Conservation (phyloP, 1,140 invertebrate genomes). For the Leucophenga varia region DNA sequence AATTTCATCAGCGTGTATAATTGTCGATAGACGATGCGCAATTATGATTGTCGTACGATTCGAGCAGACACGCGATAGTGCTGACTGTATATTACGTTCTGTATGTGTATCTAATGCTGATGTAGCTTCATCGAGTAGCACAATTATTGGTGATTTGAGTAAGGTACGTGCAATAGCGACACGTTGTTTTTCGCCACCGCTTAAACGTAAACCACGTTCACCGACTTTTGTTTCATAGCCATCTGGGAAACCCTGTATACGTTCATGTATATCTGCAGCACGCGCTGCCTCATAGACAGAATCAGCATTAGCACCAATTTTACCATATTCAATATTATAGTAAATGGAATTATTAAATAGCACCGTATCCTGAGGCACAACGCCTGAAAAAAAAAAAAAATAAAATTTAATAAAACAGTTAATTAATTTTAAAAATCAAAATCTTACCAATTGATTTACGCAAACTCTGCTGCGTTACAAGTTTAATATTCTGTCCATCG, state of each 20-base stretch:
- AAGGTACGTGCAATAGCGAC: slow-evolving; percentile 89
- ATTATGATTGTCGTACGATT: slow-evolving; percentile 91
- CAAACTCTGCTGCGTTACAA: slow-evolving; percentile 70
- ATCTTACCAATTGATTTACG: slow-evolving; percentile 63
- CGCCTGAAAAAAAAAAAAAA: slow-evolving; percentile 61
- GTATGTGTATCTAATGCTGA: slow-evolving; percentile 83
- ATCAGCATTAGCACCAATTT: slow-evolving; percentile 72
- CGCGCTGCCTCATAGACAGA: slow-evolving; percentile 88
- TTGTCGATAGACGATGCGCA: slow-evolving; percentile 89
- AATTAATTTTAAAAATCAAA: slow-evolving; percentile 58
- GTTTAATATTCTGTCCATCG: slow-evolving; percentile 73
- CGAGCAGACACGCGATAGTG: slow-evolving; percentile 73
- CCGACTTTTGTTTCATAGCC: slow-evolving; percentile 83
- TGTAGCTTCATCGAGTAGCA: slow-evolving; percentile 89
- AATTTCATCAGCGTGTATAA: slow-evolving; percentile 92
- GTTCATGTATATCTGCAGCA: slow-evolving; percentile 91
- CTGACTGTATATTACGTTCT: slow-evolving; percentile 80
- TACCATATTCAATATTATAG: slow-evolving; percentile 95
- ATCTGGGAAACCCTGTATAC: slow-evolving; percentile 87
- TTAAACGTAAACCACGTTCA: slow-evolving; percentile 75
- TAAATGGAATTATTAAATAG: slow-evolving; percentile 94
- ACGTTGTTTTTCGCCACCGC: slow-evolving; percentile 91
- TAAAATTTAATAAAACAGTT: slow-evolving; percentile 60
- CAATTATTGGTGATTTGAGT: slow-evolving; percentile 82
- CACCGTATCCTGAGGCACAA: slow-evolving; percentile 97